Evolutionary conservation across 1,140 invertebrate species (phyloP).

Genomic region (Drosophila ercepeae): DNA sequence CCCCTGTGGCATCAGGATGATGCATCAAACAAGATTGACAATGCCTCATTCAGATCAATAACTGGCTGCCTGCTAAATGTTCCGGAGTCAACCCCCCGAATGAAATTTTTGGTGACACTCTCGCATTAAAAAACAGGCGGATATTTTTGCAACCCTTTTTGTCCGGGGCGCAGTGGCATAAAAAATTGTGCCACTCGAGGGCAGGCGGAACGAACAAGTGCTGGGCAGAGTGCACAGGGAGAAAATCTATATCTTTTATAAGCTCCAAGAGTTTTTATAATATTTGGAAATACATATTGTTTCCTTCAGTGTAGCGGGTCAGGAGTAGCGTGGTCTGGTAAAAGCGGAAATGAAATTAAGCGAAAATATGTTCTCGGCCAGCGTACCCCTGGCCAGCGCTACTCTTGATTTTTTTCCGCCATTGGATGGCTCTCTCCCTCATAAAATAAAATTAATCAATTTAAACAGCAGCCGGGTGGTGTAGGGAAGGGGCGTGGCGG

Average conservation of each 20-base stretch:
- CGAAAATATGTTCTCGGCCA: conserved; percentile 73
- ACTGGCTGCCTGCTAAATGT: conserved; percentile 38
- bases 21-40: conserved; percentile 78
- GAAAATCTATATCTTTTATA: not conserved
- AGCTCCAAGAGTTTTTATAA: no score
- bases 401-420: conserved; percentile 7
- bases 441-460: conserved; percentile 83
- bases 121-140: conserved; percentile 41
- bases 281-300: no score
- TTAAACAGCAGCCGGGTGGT: conserved; percentile 48
- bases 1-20: conserved; percentile 25
- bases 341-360: conserved; percentile 79
- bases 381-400: no score
- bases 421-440: conserved; percentile 33
- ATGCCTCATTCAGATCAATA: conserved; percentile 73
- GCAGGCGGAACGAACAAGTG: conserved; percentile 75
- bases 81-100: conserved; percentile 43
- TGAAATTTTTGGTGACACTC: conserved; percentile 58
- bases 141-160: conserved; percentile 73
- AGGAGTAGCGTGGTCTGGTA: not conserved
- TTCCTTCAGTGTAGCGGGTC: not conserved
- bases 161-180: conserved; percentile 46
- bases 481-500: not conserved
- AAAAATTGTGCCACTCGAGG: conserved; percentile 73
- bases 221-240: conserved; percentile 9